phyloP scores from a whole-genome alignment of 2,113 vertebrate genomes.

The Elephantulus edwardii region DNA sequence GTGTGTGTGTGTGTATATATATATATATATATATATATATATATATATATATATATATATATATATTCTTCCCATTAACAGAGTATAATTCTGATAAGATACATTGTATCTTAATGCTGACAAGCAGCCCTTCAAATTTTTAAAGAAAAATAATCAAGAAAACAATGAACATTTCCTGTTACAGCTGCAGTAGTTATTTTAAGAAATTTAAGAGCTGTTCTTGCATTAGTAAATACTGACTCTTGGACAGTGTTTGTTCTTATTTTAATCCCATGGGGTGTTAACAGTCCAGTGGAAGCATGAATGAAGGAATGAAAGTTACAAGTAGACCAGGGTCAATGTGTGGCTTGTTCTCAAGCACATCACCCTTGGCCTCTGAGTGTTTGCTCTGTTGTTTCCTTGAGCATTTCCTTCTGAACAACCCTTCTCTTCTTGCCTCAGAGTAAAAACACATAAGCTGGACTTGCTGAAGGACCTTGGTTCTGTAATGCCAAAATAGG shows the following conservation, averaged over 20 bases:
- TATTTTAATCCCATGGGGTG: background rate
- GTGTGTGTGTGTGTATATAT: background rate
- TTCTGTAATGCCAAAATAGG: too few relatives aligned
- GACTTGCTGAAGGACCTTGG: too few relatives aligned
- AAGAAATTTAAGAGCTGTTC: background rate
- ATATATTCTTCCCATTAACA: background rate
- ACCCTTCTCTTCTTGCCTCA: too few relatives aligned
- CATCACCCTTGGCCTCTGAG: too few relatives aligned
- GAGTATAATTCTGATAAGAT: background rate
- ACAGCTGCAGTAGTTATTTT: conserved; percentile 27
- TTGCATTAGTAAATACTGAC: background rate
- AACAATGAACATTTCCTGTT: conserved; percentile 42
- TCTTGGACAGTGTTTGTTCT: background rate
- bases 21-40: background rate
- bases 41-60: background rate
- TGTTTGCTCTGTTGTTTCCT: too few relatives aligned
- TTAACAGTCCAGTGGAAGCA: background rate
- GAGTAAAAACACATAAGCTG: too few relatives aligned
- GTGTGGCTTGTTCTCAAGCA: conserved; percentile 22
- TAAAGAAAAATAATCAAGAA: conserved; percentile 28
- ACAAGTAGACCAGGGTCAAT: background rate
- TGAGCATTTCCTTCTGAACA: too few relatives aligned
- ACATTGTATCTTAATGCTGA: conserved; percentile 37
- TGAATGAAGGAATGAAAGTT: background rate
- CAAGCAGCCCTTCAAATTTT: conserved; percentile 8